Evolutionary conservation across 1,140 invertebrate species (phyloP), one percentile per base, ranked within the genome.

Genomic region (Batillaria attramentaria): DNA sequence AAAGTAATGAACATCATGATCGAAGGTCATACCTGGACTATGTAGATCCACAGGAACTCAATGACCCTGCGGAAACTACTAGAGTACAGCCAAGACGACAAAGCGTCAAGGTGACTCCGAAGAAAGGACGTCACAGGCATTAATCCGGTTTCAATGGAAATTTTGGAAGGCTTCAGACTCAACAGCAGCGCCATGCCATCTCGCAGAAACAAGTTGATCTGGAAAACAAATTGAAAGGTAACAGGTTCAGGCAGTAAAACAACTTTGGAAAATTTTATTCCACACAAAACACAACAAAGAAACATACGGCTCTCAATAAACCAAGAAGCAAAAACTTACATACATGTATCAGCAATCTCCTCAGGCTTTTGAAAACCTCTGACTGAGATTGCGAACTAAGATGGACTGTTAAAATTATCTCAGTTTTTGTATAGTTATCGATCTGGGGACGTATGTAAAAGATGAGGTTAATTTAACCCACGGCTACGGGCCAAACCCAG

Each of bases 121-220:
- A 89, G 80, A 54, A 89, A 88, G 57, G 84, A 84, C 20, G 79
- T 84, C 10, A 89, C 42, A 13, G 88, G 88, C n/a, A 75, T 42
- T 28, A 89, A 82, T 39, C 84, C 81, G 0, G 77, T n/a, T 0
- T 78, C 66, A 33, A 89, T 77, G 18, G 84, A 66, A 3, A 78
- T 78, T 18, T 68, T 62, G 8, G 72, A 28, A 2, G 57, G 13
- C 54, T 84, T 84, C 35, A 84, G 66, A 2, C 57, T 70, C 35
- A 89, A 72, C 60, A 86, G 73, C 13, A 87, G 77, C 28, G 78
- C 68, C 62, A 88, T 66, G 13, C 86, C 85, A 83, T 89, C 87
- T 33, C 79, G 77, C 18, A 88, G 72, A 79, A 89, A 89, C 43
- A 89, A 79, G 78, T 89, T 89, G 24, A 88, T 57, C 88, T 89